Evolutionary conservation across 2,888 invertebrate genomes (phyloP).

Genomic region (Lasiommata megera): DNA sequence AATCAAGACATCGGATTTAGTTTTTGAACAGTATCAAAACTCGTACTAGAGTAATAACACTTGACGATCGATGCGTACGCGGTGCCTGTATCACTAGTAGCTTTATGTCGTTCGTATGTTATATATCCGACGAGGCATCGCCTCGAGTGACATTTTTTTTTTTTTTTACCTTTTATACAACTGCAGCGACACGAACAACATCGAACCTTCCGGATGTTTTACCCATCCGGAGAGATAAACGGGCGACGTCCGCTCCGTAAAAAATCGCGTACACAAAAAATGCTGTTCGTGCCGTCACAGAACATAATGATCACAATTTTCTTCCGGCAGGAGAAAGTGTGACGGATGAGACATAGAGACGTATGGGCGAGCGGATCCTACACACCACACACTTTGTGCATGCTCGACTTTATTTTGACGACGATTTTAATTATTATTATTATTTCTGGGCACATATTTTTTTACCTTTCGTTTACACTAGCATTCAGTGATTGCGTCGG

Average conservation of each 20-base stretch:
- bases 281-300: slow-evolving; percentile 53
- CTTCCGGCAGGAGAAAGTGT: slow-evolving; percentile 65
- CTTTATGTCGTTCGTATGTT: slow-evolving; percentile 79
- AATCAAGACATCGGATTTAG: not conserved
- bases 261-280: slow-evolving; percentile 20
- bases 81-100: slow-evolving; percentile 67
- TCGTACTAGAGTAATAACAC: not conserved
- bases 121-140: slow-evolving; percentile 49
- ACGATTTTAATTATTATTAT: slow-evolving; percentile 63
- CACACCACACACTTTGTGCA: slow-evolving; percentile 57
- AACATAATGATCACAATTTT: slow-evolving; percentile 57
- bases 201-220: slow-evolving; percentile 21
- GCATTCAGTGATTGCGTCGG: slow-evolving; percentile 81
- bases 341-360: slow-evolving; percentile 65
- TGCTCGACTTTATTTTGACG: slow-evolving; percentile 57
- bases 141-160: slow-evolving; percentile 46
- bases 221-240: slow-evolving; percentile 20
- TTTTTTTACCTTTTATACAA: slow-evolving; percentile 45
- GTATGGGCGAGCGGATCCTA: slow-evolving; percentile 77
- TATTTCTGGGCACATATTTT: slow-evolving; percentile 36
- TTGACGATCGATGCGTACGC: slow-evolving; percentile 49
- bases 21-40: not conserved
- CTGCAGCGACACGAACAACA: slow-evolving; percentile 48
- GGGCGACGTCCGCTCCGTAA: slow-evolving; percentile 21
- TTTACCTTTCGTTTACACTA: slow-evolving; percentile 52